Base-by-base conservation (phyloP, 2,888 invertebrate species). In the Cristatella mucedo region DNA sequence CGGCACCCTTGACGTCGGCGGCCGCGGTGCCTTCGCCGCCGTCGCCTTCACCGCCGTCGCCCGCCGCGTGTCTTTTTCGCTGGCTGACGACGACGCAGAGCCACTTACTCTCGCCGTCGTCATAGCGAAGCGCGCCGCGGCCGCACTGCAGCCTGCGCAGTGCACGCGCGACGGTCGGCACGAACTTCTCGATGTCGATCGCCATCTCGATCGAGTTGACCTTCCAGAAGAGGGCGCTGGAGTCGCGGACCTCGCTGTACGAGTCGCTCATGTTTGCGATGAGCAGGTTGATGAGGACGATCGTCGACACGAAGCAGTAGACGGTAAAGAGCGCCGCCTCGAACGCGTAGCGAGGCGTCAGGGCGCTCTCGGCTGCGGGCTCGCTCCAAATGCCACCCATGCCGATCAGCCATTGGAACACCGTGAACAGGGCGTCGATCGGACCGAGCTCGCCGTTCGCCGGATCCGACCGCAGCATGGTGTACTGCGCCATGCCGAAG, bases 351-450 rank as follows among this genome's bases (percentile, higher is more conserved):
- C 36, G 33, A 1, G 20, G 11, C 44, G 58, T 51, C 22, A 44
- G 45, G 1, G 42, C 32, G n/a, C n/a, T n/a, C n/a, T n/a, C n/a
- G n/a, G n/a, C n/a, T 21, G 49, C 54, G 6, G 6, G 9, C 13
- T 36, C 36, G 5, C 15, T 24, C 18, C 13, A n/a, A 3, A 56
- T 38, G 33, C 55, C 54, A 0, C 44, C 56, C 54, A 57, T 59
- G 2, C 63, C 63, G 1, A 63, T 46, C 60, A 62, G 57, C 41
- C 60, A 44, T 44, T 61, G 60, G 42, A 62, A 62, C 4, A 54
- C 48, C 15, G 54, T 43, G 43, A 59, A 63, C 6, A 59, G 42
- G 0, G 61, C 56, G 41, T 55, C n/a, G n/a, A n/a, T n/a, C 4
- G 13, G 13, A 4, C 36, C 19, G 13, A 29, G 5, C 13, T 26